Evolutionary conservation across 2,888 invertebrate genomes (phyloP).

Genomic region (Cristatella mucedo): DNA sequence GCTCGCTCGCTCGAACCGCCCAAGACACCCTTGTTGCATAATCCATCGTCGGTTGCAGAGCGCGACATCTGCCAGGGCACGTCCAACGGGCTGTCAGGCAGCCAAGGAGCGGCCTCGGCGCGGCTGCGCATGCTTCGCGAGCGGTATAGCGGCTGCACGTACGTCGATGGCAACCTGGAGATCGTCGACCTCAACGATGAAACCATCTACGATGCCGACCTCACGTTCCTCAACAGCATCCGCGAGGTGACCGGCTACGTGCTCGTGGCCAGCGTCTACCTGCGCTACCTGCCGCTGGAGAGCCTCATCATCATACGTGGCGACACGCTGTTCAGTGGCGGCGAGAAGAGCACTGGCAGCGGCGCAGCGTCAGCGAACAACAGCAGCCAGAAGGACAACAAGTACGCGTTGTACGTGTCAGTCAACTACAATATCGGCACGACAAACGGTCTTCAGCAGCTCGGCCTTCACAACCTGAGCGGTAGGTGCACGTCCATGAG

Average conservation of each 20-base stretch:
- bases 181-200: constrained; percentile 61
- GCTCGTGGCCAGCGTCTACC: constrained; percentile 77
- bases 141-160: constrained; percentile 87
- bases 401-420: constrained; percentile 28
- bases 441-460: too few relatives aligned
- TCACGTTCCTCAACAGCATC: constrained; percentile 78
- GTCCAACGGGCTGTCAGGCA: background rate
- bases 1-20: too few relatives aligned
- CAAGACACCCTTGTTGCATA: too few relatives aligned
- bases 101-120: background rate
- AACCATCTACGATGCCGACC: constrained; percentile 51
- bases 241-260: constrained; percentile 87
- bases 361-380: background rate
- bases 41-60: background rate
- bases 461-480: too few relatives aligned
- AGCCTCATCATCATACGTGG: constrained; percentile 83
- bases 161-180: constrained; percentile 94
- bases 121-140: constrained; percentile 3
- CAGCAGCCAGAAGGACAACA: background rate
- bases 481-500: too few relatives aligned
- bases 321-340: constrained; percentile 63
- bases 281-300: constrained; percentile 65
- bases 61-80: constrained; percentile 6
- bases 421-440: constrained; percentile 23
- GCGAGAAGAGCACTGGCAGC: too few relatives aligned